Base-by-base conservation (phyloP, 2,888 invertebrate species). In the Luperina testacea region DNA sequence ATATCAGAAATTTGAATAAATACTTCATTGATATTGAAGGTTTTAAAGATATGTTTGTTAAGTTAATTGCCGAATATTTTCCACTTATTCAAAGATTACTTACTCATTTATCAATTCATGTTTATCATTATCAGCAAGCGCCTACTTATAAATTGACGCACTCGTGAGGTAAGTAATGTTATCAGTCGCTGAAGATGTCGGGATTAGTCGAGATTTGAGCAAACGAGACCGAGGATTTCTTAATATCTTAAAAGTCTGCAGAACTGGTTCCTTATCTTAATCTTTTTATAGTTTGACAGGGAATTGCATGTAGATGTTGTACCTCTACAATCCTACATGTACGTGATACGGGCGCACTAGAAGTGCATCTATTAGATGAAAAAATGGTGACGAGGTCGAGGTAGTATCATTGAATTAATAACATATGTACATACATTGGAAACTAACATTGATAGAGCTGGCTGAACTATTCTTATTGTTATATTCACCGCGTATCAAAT, bases 171-270 rank as follows among this genome's bases (percentile, higher is more conserved):
- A 85, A 80, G 73, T 73, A 73, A 78, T 77, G 82, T 81, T 92
- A 93, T 92, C 91, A 90, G 86, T 81, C 63, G 78, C 82, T 87
- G 83, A 89, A 91, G 91, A 92, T 90, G 90, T 88, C 80, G 81
- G 89, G 92, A 94, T 94, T 93, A 94, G 87, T 90, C 78, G 89
- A 92, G 94, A 94, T 94, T 94, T 92, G 75, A 86, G 81, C 82
- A 85, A 73, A 84, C 86, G 83, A 85, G 83, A 82, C 79, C 80
- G 84, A 83, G 81, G 80, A 84, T 85, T 86, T 87, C 82, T 83
- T 89, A 85, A 90, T 87, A 88, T 86, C 72, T 59, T 76, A 80
- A 86, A 84, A 86, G 85, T 87, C 65, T 78, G 84, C 72, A 70
- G 80, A 78, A 78, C 74, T 61, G 48, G 70, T 87, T 38, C 38